phyloP scores from a whole-genome alignment of 1,140 invertebrate genomes.

The Caenorhabditis remanei region DNA sequence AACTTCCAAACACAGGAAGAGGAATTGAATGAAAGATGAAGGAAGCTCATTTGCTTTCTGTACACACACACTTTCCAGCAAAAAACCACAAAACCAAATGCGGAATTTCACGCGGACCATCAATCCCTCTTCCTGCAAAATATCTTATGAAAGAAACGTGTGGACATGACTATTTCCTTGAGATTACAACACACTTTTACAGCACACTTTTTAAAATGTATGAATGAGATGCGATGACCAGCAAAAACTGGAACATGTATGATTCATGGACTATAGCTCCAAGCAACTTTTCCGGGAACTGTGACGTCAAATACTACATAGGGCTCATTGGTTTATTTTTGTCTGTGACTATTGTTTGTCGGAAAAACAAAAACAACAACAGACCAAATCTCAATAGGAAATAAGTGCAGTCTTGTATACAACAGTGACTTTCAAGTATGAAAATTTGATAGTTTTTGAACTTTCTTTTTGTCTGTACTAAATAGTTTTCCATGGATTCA shows the following conservation, averaged over 20 bases:
- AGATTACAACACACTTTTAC: slow-evolving; percentile 6
- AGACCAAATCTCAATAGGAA: neutral
- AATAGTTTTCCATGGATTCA: too few species aligned
- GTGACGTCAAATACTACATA: neutral
- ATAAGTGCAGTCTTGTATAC: neutral
- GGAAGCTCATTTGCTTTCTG: slow-evolving; percentile 28
- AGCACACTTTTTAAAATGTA: slow-evolving; percentile 30
- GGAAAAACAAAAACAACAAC: neutral
- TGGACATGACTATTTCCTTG: neutral
- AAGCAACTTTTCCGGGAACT: neutral
- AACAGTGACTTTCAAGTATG: neutral
- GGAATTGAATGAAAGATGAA: neutral
- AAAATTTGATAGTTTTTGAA: too few species aligned
- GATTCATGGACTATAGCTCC: slow-evolving; percentile 17
- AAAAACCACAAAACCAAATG: neutral
- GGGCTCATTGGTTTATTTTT: neutral
- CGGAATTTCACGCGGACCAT: neutral
- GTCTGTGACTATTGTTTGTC: neutral
- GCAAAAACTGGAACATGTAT: slow-evolving; percentile 17
- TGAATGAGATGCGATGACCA: neutral
- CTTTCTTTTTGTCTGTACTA: too few species aligned
- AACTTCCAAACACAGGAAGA: slow-evolving; percentile 12
- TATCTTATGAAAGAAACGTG: neutral
- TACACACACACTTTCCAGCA: neutral
- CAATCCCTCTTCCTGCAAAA: slow-evolving; percentile 39